phyloP scores from a whole-genome alignment of 2,888 invertebrate species.

The Agrochola lychnidis region DNA sequence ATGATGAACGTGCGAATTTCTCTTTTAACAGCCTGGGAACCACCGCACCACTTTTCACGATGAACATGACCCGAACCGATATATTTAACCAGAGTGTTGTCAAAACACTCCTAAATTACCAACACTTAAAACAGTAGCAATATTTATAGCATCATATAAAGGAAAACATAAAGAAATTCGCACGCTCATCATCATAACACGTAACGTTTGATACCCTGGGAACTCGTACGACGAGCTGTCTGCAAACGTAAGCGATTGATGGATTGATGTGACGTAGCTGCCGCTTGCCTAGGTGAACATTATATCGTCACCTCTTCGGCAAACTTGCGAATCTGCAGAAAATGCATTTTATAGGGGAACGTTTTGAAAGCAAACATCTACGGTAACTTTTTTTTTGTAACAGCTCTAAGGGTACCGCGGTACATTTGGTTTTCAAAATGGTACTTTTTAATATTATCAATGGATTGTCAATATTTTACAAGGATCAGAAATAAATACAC shows the following conservation, averaged over 20 bases:
- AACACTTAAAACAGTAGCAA: slow-evolving; percentile 37
- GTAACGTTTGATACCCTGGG: slow-evolving; percentile 38
- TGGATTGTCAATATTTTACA: too few species aligned
- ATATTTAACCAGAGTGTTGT: slow-evolving; percentile 32
- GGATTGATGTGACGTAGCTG: slow-evolving; percentile 30
- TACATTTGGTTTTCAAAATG: too few species aligned
- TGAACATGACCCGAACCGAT: slow-evolving; percentile 11
- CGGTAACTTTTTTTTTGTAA: too few species aligned
- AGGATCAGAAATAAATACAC: too few species aligned
- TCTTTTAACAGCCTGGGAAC: slow-evolving; percentile 47
- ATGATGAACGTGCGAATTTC: slow-evolving; percentile 34
- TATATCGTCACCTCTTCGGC: too few species aligned
- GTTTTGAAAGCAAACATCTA: too few species aligned
- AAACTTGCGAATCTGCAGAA: too few species aligned
- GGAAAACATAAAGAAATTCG: slow-evolving; percentile 46
- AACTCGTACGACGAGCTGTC: slow-evolving; percentile 30
- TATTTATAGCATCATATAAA: slow-evolving; percentile 40
- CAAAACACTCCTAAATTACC: slow-evolving; percentile 47
- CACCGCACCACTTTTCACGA: slow-evolving; percentile 1
- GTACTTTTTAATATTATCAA: too few species aligned
- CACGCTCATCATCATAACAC: slow-evolving; percentile 48
- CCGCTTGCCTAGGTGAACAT: not conserved
- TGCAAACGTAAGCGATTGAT: slow-evolving; percentile 28
- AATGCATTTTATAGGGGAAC: too few species aligned
- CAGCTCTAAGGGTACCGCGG: too few species aligned